Evolutionary conservation across 2,113 vertebrate species (phyloP).

Genomic region (Chaenogobius annularis): DNA sequence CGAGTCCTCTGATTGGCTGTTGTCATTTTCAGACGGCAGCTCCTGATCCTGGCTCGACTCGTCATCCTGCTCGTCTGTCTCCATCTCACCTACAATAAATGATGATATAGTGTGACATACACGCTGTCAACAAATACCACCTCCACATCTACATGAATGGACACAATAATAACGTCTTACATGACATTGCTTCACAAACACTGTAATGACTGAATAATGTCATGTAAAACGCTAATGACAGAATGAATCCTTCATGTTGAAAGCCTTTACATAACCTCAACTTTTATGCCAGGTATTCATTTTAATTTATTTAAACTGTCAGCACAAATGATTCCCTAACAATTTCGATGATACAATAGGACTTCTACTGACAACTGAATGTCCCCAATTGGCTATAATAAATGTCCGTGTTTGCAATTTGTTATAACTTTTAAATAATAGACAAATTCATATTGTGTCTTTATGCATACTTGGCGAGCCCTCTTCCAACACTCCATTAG

Average conservation of each 20-base stretch:
- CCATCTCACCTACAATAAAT: constrained; percentile 88
- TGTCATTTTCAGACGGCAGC: constrained; percentile 95
- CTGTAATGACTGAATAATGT: not conserved
- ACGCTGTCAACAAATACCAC: not conserved
- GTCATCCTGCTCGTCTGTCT: constrained; percentile 96
- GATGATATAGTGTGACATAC: not conserved
- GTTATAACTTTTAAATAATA: too few relatives aligned
- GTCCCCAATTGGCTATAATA: too few relatives aligned
- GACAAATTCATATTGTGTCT: too few relatives aligned
- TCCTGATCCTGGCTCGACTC: constrained; percentile 99
- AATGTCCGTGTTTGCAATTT: too few relatives aligned
- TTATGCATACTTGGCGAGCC: constrained; percentile 90
- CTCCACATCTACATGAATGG: not conserved
- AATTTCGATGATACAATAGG: too few relatives aligned
- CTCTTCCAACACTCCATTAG: constrained; percentile 93
- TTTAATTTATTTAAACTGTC: too few relatives aligned
- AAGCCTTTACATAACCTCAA: not conserved
- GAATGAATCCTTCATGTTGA: not conserved
- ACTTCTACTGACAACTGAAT: too few relatives aligned
- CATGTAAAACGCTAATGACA: not conserved
- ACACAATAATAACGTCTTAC: too few relatives aligned
- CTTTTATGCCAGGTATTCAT: too few relatives aligned
- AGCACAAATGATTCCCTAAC: too few relatives aligned
- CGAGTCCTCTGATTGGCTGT: constrained; percentile 97
- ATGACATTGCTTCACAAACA: too few relatives aligned